These are phyloP conservation scores for Bovichtus variegatus DNA, from an alignment of 2,797 vertebrate species.

Conservation along the genomic window DNA sequence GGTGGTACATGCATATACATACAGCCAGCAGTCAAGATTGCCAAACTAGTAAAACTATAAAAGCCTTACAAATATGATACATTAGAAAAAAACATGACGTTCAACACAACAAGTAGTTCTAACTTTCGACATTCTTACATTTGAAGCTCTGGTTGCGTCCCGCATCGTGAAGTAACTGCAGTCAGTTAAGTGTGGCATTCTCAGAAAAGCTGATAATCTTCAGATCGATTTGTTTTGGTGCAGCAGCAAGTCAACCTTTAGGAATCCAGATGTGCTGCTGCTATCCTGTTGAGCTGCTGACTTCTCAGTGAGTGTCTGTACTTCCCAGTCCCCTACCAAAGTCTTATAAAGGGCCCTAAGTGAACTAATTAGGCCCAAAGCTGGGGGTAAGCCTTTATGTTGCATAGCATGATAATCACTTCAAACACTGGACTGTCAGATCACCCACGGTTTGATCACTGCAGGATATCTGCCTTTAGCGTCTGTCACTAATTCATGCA, in stretches of 20 bases:
- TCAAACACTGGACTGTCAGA: slow-evolving; percentile 89
- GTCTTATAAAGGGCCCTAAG: slow-evolving; percentile 86
- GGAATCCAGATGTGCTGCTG: slow-evolving; percentile 64
- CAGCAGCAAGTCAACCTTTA: slow-evolving; percentile 58
- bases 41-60: not conserved
- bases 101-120: not conserved
- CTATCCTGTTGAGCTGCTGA: slow-evolving; percentile 61
- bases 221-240: slow-evolving; percentile 54
- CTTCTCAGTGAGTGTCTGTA: slow-evolving; percentile 63
- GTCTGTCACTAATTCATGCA: slow-evolving; percentile 83
- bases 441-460: slow-evolving; percentile 89
- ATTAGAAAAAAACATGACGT: not conserved
- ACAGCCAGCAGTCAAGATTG: not conserved
- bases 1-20: not conserved
- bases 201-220: slow-evolving; percentile 70
- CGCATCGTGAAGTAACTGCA: slow-evolving; percentile 88
- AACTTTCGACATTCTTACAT: slow-evolving; percentile 76
- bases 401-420: slow-evolving; percentile 85
- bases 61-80: not conserved
- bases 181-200: slow-evolving; percentile 90
- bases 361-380: slow-evolving; percentile 88
- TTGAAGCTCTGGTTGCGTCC: slow-evolving; percentile 81
- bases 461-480: slow-evolving; percentile 85
- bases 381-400: slow-evolving; percentile 86
- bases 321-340: slow-evolving; percentile 70